A percentile compares a stretch with the other conserved stretches of the same genome.
Conservation (phyloP, 2,888 invertebrate genomes). For the Eristalis arbustorum region DNA sequence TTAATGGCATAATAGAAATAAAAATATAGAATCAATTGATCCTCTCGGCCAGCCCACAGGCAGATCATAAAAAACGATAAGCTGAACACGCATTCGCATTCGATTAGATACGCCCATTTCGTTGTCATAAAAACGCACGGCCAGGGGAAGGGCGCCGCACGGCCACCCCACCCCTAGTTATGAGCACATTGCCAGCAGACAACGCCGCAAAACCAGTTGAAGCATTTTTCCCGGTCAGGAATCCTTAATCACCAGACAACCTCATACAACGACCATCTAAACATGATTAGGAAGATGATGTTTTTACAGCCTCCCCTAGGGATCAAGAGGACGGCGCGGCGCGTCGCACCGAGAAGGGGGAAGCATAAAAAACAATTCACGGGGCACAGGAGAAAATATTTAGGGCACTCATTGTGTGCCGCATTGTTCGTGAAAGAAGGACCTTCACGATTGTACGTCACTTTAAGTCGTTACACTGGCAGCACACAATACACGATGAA, state of each 20-base stretch:
- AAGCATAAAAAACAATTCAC: not conserved
- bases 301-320: constrained; percentile 78
- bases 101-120: constrained; percentile 67
- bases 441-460: constrained; percentile 53
- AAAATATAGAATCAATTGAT: constrained; percentile 68
- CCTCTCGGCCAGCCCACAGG: constrained; percentile 68
- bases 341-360: not conserved
- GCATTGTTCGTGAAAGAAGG: constrained; percentile 29
- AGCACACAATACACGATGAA: constrained; percentile 53
- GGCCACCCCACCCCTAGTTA: not conserved
- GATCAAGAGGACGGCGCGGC: constrained; percentile 9
- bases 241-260: constrained; percentile 66
- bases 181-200: constrained; percentile 16
- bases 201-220: constrained; percentile 62
- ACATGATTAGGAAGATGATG: constrained; percentile 79
- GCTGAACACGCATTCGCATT: constrained; percentile 38
- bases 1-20: constrained; percentile 56
- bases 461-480: constrained; percentile 65
- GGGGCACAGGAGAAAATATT: constrained; percentile 2
- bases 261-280: constrained; percentile 75
- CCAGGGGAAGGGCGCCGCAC: not conserved
- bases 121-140: constrained; percentile 45
- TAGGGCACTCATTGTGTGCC: constrained; percentile 47
- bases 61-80: constrained; percentile 30
- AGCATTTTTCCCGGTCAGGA: constrained; percentile 54